Conservation (phyloP, 2,797 vertebrate genomes). For the Manis crassicaudata region DNA sequence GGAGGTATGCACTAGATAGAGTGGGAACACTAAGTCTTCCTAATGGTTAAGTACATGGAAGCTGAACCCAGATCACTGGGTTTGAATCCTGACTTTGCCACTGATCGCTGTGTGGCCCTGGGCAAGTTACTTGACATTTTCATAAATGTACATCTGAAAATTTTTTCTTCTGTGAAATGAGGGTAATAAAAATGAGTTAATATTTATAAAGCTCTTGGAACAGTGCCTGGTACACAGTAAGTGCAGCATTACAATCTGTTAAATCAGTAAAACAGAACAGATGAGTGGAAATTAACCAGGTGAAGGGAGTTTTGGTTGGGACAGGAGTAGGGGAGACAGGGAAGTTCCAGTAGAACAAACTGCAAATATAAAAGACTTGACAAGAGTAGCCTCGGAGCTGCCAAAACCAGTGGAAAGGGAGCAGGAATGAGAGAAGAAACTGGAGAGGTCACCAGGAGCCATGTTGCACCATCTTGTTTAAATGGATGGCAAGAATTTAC, state of each 20-base stretch:
- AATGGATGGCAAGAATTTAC: neutral
- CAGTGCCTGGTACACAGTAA: neutral
- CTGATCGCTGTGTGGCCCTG: neutral
- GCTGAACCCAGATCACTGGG: neutral
- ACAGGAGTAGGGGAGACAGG: neutral
- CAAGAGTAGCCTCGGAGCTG: neutral
- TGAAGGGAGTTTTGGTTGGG: neutral
- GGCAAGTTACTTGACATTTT: neutral
- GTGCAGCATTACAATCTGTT: neutral
- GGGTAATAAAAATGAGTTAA: neutral
- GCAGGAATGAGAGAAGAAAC: neutral
- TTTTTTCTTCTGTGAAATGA: constrained; percentile 21
- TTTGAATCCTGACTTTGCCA: neutral
- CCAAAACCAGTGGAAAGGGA: neutral
- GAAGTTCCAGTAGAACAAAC: neutral
- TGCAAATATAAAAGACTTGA: neutral
- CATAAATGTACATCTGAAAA: neutral
- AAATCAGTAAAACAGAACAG: neutral
- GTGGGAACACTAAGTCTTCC: neutral
- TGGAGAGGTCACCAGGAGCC: neutral
- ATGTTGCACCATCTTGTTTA: neutral
- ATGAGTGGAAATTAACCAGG: neutral
- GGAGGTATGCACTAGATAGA: neutral
- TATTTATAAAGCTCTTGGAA: neutral
- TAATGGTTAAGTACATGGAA: neutral